Percentiles rank a stretch among this genome's conserved stretches.
phyloP scores from a whole-genome alignment of 1,140 invertebrate species.

The Ectropis grisescens region DNA sequence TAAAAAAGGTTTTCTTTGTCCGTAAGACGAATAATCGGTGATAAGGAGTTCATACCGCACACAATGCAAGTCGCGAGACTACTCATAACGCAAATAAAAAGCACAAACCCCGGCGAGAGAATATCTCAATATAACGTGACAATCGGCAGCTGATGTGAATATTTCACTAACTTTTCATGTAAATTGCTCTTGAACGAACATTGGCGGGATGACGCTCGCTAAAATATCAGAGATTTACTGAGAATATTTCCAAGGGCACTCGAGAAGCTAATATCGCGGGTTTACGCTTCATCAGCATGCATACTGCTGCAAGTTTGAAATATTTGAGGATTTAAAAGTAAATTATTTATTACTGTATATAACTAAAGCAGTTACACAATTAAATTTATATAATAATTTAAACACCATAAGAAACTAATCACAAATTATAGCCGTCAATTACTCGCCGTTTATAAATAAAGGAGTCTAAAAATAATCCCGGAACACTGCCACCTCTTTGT shows the following conservation, averaged over 20 bases:
- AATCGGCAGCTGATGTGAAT: constrained; percentile 54
- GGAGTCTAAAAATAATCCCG: too few species aligned
- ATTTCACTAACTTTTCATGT: constrained; percentile 57
- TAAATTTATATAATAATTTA: too few species aligned
- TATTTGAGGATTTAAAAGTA: constrained; percentile 18
- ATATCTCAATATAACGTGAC: constrained; percentile 57
- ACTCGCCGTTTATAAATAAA: too few species aligned
- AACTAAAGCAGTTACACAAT: too few species aligned
- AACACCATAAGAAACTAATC: too few species aligned
- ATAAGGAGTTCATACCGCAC: constrained; percentile 27
- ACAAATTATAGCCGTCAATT: too few species aligned
- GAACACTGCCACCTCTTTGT: too few species aligned
- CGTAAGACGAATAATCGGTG: constrained; percentile 9
- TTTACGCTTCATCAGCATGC: constrained; percentile 39
- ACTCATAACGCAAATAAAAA: constrained; percentile 54
- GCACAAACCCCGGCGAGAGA: constrained; percentile 37
- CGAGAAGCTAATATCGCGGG: constrained; percentile 37
- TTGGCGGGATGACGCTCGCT: constrained; percentile 19
- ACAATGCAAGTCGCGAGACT: constrained; percentile 24
- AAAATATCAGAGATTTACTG: constrained; percentile 44
- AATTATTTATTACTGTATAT: constrained; percentile 1
- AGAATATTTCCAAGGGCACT: constrained; percentile 31
- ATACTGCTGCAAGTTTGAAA: constrained; percentile 28
- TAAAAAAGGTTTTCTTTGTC: constrained; percentile 10
- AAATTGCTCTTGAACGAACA: constrained; percentile 31